Base-by-base conservation (phyloP, 2,113 vertebrate species). In the Galbula dea region DNA sequence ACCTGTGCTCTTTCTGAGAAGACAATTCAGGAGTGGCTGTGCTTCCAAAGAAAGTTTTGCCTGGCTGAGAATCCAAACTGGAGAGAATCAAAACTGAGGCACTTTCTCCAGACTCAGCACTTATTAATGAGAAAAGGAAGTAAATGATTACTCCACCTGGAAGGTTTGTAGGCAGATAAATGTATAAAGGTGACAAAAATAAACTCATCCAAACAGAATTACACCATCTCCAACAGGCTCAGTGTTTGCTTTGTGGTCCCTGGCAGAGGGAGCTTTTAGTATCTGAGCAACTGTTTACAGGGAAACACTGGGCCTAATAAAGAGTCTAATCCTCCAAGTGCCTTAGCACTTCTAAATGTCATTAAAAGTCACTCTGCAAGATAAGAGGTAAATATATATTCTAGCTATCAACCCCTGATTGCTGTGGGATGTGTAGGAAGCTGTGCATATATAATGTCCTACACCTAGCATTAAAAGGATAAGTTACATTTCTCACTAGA, bases 331-430 rank as follows among this genome's bases (percentile, higher is more conserved):
- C 90, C 82, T 89, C 66, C 4, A 7, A 89, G 75, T 80, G 57
- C 85, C 37, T 87, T 4, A 73, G 29, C 82, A 21, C 78, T 91
- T 79, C 32, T 41, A 96, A 94, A 95, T 85, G 85, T 88, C 89
- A 95, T 93, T 95, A 93, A 93, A 96, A 96, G 89, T 95, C 90
- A 89, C 49, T 85, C 46, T 37, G 62, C 17, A 7, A 81, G 84
- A 61, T 76, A 52, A 89, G 58, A 71, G 68, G 71, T 91, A 77
- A 89, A 93, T 88, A 46, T 45, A 39, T 32, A 65, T 73, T 65
- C 49, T 36, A 71, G 66, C 49, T 83, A 26, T 87, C 48, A 79
- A 52, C 2, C 21, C 45, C 84, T 37, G 66, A 62, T 79, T 76
- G 67, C 78, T 85, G 89, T 73, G 93, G 89, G 89, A 54, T 65